Conservation (phyloP, 2,797 vertebrate genomes). For the Mycteria americana region DNA sequence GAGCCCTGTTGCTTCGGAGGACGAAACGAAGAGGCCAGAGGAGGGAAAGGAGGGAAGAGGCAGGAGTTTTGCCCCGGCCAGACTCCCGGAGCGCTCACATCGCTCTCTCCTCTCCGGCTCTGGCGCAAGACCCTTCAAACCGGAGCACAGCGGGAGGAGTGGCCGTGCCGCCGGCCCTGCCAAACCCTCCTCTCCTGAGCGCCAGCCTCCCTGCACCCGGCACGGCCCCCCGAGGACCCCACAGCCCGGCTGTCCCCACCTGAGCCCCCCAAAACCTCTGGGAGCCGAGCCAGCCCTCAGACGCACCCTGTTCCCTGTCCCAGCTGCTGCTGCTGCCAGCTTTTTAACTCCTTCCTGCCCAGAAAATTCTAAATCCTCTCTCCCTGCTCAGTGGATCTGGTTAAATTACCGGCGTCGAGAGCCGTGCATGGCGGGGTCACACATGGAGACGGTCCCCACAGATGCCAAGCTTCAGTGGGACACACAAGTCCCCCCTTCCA, state of each 20-base stretch:
- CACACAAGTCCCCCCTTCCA: too few species aligned
- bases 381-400: not conserved
- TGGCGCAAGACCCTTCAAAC: conserved; percentile 52
- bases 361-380: not conserved
- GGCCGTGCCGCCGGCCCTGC: not conserved
- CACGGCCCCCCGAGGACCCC: not conserved
- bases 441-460: rapidly evolving
- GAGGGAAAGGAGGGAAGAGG: not conserved
- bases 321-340: not conserved
- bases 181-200: conserved; percentile 39
- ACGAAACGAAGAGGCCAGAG: not conserved
- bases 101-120: conserved; percentile 74
- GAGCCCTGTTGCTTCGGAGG: not conserved
- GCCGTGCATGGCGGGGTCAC: rapidly evolving
- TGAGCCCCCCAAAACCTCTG: not conserved
- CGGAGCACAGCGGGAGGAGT: conserved; percentile 55
- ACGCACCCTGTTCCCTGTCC: not conserved
- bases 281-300: not conserved
- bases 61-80: conserved; percentile 15
- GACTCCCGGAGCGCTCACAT: conserved; percentile 54
- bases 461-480: not conserved
- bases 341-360: conserved; percentile 41
- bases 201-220: conserved; percentile 23
- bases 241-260: not conserved
- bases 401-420: not conserved